Evolutionary conservation across 1,140 invertebrate genomes (phyloP).

Genomic region (Bombus affinis): DNA sequence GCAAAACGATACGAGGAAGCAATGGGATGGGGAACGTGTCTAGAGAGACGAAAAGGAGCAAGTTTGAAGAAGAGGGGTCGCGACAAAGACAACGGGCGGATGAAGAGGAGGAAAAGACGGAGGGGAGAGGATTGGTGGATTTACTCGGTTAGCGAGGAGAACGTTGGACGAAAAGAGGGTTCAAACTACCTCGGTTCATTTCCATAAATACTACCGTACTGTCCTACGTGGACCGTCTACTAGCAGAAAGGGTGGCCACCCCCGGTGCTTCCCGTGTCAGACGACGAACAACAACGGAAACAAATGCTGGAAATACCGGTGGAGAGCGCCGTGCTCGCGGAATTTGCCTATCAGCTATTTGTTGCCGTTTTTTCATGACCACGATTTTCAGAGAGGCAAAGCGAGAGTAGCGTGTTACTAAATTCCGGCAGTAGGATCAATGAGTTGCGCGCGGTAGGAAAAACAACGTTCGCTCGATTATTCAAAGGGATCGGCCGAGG

Average conservation of each 20-base stretch:
- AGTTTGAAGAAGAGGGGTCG: background rate
- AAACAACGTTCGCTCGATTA: slow-evolving; percentile 12
- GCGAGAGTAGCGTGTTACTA: background rate
- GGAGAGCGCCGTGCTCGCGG: background rate
- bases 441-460: background rate
- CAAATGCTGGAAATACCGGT: background rate
- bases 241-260: slow-evolving; percentile 21
- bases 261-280: background rate
- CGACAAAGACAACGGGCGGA: background rate
- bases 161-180: slow-evolving; percentile 68
- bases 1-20: slow-evolving; percentile 26
- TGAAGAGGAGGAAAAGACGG: slow-evolving; percentile 33
- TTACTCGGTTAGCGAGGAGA: slow-evolving; percentile 28
- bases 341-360: slow-evolving; percentile 41
- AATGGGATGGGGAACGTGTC: slow-evolving; percentile 6
- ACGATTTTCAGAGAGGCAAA: background rate
- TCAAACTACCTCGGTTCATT: slow-evolving; percentile 78
- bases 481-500: background rate
- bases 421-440: background rate
- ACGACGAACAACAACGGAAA: slow-evolving; percentile 2
- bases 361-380: background rate
- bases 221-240: slow-evolving; percentile 52
- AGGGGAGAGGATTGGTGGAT: background rate
- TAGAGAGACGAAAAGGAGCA: background rate
- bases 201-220: slow-evolving; percentile 77